These are phyloP conservation scores for Moxostoma hubbsi DNA, from an alignment of 2,797 vertebrate species.

Conservation along the genomic window DNA sequence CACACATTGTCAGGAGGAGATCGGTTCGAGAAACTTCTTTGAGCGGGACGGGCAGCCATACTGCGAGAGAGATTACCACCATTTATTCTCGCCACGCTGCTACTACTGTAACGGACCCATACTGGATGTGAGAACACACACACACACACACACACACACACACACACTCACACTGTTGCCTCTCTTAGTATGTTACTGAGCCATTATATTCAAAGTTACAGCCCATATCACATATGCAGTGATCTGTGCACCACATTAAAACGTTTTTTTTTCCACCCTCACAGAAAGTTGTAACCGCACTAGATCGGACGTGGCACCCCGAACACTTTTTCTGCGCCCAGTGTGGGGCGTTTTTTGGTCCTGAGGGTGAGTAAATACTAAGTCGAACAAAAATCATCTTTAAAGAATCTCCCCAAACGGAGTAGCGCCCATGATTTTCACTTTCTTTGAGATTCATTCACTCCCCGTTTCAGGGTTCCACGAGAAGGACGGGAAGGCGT, in stretches of 20 bases:
- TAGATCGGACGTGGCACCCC: slow-evolving; percentile 97
- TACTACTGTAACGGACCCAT: slow-evolving; percentile 83
- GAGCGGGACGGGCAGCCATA: slow-evolving; percentile 88
- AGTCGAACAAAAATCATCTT: no score
- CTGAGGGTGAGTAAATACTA: slow-evolving; percentile 80
- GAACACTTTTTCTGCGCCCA: slow-evolving; percentile 99
- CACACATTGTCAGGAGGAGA: slow-evolving; percentile 89
- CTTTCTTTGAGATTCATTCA: no score
- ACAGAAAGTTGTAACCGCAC: slow-evolving; percentile 97
- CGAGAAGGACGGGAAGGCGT: slow-evolving; percentile 97
- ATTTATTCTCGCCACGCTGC: slow-evolving; percentile 88
- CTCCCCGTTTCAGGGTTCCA: slow-evolving; percentile 85
- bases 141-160: neutral
- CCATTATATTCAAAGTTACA: no score
- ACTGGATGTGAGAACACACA: slow-evolving; percentile 58
- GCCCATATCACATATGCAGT: no score
- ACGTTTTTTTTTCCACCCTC: slow-evolving; percentile 13
- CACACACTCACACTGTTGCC: no score
- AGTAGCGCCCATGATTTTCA: no score
- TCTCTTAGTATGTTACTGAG: no score
- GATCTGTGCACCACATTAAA: no score
- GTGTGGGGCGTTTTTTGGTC: slow-evolving; percentile 96
- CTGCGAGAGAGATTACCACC: slow-evolving; percentile 89
- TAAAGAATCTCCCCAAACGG: no score
- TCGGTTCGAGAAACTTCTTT: slow-evolving; percentile 88